Percentiles rank a stretch among this genome's conserved stretches.
Evolutionary conservation across 2,113 vertebrate species (phyloP).

Genomic region (Peromyscus polionotus): DNA sequence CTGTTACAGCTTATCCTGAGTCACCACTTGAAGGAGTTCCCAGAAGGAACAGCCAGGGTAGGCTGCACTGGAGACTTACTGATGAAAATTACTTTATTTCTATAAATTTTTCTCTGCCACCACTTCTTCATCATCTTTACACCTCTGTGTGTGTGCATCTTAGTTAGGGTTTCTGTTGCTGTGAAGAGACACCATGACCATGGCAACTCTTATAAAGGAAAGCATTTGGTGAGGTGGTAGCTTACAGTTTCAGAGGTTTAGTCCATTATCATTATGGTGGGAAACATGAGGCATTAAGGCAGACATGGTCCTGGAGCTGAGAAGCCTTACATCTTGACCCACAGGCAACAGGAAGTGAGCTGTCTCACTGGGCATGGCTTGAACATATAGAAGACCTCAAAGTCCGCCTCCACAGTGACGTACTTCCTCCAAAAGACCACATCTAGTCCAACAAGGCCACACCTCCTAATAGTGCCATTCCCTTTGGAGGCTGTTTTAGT

Average conservation of each 20-base stretch:
- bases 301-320: not conserved
- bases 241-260: not conserved
- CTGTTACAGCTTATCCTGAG: not conserved
- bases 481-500: too few relatives aligned
- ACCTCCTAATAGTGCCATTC: not conserved
- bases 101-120: not conserved
- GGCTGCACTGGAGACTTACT: not conserved
- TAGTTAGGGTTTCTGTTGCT: too few relatives aligned
- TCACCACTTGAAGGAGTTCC: constrained; percentile 25
- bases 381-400: not conserved
- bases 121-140: constrained; percentile 35
- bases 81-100: not conserved
- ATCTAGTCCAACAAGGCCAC: not conserved
- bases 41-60: not conserved
- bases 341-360: not conserved
- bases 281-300: not conserved
- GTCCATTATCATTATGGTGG: not conserved
- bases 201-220: not conserved
- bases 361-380: not conserved
- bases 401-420: not conserved
- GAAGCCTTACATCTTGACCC: not conserved
- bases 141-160: not conserved
- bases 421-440: too few relatives aligned
- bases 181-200: too few relatives aligned
- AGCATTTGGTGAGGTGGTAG: not conserved